phyloP scores from a whole-genome alignment of 2,113 vertebrate species.

The Castor canadensis region DNA sequence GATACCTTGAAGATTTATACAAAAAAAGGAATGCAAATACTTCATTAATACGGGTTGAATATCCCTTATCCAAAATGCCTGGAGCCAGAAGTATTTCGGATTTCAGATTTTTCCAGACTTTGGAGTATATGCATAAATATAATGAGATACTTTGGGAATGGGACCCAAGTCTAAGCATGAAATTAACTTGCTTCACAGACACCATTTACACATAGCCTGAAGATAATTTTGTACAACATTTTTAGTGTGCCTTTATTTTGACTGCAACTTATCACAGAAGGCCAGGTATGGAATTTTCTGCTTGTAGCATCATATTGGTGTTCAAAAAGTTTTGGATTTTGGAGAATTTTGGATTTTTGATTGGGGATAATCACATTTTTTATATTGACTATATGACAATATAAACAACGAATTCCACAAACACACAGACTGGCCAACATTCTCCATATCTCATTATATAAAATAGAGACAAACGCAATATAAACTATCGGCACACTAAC shows the following conservation, averaged over 20 bases:
- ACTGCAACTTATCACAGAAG: neutral
- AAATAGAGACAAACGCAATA: neutral
- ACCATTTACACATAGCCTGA: neutral
- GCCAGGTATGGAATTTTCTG: neutral
- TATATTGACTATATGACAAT: neutral
- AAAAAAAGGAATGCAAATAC: neutral
- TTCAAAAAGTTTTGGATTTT: neutral
- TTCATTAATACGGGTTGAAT: neutral
- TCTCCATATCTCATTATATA: neutral
- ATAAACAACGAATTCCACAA: conserved; percentile 11
- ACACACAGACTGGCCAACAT: neutral
- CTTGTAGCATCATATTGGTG: neutral
- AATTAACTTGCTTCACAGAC: neutral
- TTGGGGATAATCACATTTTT: neutral
- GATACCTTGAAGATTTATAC: neutral
- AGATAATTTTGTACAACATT: neutral
- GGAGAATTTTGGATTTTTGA: neutral
- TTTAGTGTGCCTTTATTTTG: neutral
- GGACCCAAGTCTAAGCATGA: neutral
- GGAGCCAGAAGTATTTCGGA: neutral
- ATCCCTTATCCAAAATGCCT: neutral
- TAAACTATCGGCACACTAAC: neutral
- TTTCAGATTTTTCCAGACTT: no score
- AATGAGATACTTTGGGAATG: neutral
- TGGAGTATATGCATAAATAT: neutral